Conservation (phyloP, 2,888 invertebrate genomes). For the Meganola albula region DNA sequence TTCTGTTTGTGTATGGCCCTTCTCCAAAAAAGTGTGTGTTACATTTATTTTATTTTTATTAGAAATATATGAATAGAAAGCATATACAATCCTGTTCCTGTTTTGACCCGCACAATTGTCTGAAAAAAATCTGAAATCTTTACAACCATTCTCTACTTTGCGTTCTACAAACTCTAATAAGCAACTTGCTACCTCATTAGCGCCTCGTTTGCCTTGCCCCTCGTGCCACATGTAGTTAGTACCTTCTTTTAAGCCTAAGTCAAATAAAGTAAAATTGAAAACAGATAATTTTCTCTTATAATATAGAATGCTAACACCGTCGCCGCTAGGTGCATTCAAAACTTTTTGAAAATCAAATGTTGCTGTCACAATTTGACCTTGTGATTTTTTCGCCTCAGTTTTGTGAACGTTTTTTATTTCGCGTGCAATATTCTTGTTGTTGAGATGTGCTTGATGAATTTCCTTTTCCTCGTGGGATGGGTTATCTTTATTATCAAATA, state of each 20-base stretch:
- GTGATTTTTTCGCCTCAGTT: neutral
- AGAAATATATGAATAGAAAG: neutral
- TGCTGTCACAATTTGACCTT: neutral
- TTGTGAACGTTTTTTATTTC: neutral
- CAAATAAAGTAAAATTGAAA: constrained; percentile 5
- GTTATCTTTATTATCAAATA: neutral
- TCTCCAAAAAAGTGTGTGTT: neutral
- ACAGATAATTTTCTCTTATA: constrained; percentile 4
- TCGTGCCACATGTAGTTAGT: constrained; percentile 4
- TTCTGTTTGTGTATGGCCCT: constrained; percentile 3
- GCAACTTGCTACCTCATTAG: neutral
- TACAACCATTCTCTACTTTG: neutral
- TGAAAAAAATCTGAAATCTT: constrained; percentile 1
- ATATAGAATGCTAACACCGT: constrained; percentile 1
- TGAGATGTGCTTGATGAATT: neutral
- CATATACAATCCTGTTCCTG: constrained; percentile 1
- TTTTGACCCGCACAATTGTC: constrained; percentile 2
- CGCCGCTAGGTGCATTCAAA: neutral
- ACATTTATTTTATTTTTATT: neutral
- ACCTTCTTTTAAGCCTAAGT: constrained; percentile 1
- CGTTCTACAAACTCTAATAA: neutral
- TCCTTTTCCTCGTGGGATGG: neutral
- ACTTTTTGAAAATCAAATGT: constrained; percentile 5
- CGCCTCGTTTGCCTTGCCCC: neutral
- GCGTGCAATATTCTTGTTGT: neutral